Conservation (phyloP, 30 jellyfish, hydroid and myxozoan genomes). For the Aurelia coerulea region DNA sequence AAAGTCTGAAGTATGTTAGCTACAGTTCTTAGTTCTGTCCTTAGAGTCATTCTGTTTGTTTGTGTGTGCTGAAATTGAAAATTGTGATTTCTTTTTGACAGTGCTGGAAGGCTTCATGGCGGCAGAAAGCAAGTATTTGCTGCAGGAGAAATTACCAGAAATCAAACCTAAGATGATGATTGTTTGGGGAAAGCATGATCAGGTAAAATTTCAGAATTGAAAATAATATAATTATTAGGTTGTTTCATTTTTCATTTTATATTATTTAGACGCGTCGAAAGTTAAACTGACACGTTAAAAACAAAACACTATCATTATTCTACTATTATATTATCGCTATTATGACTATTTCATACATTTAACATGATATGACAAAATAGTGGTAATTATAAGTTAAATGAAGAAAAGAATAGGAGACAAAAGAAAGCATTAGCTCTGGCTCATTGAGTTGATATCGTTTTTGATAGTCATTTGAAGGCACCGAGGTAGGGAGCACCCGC, state of each 20-base stretch:
- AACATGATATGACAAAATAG: no score
- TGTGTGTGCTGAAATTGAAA: not conserved
- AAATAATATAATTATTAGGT: no score
- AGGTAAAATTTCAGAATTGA: slow-evolving; percentile 13
- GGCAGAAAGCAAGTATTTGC: slow-evolving; percentile 10
- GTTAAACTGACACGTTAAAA: no score
- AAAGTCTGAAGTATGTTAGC: not conserved
- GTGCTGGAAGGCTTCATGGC: slow-evolving; percentile 55
- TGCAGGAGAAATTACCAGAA: slow-evolving; percentile 46
- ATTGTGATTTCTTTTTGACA: not conserved
- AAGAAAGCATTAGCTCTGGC: no score
- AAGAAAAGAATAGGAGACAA: not conserved
- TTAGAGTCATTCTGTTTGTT: not conserved
- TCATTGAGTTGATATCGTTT: not conserved
- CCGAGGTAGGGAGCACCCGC: no score
- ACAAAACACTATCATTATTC: no score
- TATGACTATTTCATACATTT: no score
- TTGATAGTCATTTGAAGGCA: no score
- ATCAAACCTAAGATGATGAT: slow-evolving; percentile 36
- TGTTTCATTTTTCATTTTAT: no score
- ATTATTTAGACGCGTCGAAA: no score
- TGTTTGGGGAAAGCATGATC: slow-evolving; percentile 85
- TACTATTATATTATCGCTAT: no score
- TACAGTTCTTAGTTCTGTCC: not conserved
- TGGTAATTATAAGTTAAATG: no score